Percentiles rank a stretch among this genome's conserved stretches.
Evolutionary conservation across 2,888 invertebrate species (phyloP).

Genomic region (Phaonia tiefii): DNA sequence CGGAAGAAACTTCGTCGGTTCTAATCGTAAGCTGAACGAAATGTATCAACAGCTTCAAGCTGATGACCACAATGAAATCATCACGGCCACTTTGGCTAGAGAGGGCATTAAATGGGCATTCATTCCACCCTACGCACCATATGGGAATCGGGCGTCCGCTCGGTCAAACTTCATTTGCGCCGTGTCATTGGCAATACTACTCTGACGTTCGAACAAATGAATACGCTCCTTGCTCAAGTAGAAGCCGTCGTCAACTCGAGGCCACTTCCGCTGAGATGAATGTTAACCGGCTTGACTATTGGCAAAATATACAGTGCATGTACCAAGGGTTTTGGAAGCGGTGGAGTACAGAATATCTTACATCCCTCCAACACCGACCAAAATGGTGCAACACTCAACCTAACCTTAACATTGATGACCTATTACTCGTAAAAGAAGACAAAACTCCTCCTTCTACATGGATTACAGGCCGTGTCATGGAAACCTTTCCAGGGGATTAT

Average conservation of each 20-base stretch:
- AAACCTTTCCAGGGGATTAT: conserved; percentile 36
- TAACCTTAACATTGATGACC: conserved; percentile 1
- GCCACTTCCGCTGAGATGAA: background rate
- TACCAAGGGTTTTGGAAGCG: no score
- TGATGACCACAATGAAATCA: conserved; percentile 16
- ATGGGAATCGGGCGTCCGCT: conserved; percentile 60
- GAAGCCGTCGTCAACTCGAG: no score
- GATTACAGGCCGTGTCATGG: background rate
- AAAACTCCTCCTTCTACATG: conserved; percentile 9
- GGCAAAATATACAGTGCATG: conserved; percentile 47
- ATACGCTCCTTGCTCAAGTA: conserved; percentile 18
- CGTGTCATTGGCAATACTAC: conserved; percentile 46
- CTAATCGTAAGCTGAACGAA: conserved; percentile 34
- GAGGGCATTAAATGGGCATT: conserved; percentile 61
- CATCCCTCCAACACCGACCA: conserved; percentile 42
- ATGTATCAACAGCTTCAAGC: conserved; percentile 27
- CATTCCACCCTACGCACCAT: conserved; percentile 53
- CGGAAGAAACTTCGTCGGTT: conserved; percentile 62
- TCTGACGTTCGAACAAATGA: conserved; percentile 44
- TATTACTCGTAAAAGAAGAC: conserved; percentile 42
- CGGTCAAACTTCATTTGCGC: conserved; percentile 61
- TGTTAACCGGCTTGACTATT: conserved; percentile 25
- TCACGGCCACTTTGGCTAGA: no score
- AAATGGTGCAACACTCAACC: conserved; percentile 30
- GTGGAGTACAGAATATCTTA: conserved; percentile 33